Percentiles rank a stretch among this genome's conserved stretches.
Evolutionary conservation across 2,888 invertebrate genomes (phyloP).

Genomic region (Gryllus longicercus): DNA sequence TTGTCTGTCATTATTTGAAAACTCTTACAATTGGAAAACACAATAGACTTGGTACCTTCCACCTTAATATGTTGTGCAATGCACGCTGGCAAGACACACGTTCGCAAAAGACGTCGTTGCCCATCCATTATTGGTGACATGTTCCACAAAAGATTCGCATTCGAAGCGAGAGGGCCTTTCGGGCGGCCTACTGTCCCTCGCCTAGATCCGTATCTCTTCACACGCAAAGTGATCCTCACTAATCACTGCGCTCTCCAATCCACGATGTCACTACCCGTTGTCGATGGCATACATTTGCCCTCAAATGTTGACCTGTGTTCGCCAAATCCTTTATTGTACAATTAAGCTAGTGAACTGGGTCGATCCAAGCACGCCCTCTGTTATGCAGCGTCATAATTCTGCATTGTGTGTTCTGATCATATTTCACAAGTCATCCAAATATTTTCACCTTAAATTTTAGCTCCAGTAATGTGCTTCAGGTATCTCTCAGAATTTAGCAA

Average conservation of each 20-base stretch:
- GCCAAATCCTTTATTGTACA: background rate
- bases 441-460: background rate
- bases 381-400: background rate
- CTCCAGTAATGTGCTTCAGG: background rate
- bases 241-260: background rate
- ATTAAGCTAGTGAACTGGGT: background rate
- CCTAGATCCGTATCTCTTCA: background rate
- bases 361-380: background rate
- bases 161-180: no score
- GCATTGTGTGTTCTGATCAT: background rate
- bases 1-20: no score
- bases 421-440: background rate
- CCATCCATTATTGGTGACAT: no score
- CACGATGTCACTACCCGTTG: background rate
- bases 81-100: no score
- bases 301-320: background rate
- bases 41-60: no score
- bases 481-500: background rate
- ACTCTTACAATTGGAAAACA: no score
- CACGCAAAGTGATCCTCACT: background rate
- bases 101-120: no score
- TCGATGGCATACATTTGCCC: background rate
- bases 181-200: background rate
- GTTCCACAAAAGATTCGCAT: no score
- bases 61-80: no score